Percentiles rank a stretch among this genome's conserved stretches.
Evolutionary conservation across 2,113 vertebrate genomes (phyloP).

Genomic region (Tautogolabrus adspersus): DNA sequence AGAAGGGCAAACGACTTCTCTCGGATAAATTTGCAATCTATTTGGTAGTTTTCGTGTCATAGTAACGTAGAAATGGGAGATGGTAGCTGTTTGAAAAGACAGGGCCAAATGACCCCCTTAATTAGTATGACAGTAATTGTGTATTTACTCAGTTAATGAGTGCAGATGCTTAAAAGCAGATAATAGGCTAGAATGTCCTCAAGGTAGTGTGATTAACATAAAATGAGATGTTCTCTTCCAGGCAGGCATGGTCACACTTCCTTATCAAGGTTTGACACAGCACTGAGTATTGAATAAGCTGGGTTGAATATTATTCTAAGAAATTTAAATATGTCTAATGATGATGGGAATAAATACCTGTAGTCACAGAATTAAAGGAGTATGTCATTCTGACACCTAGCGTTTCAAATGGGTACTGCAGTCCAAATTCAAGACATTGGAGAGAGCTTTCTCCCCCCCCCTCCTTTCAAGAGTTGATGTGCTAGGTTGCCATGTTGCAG

Average conservation of each 20-base stretch:
- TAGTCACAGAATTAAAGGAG: not conserved
- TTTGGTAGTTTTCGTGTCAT: constrained; percentile 56
- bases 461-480: no score
- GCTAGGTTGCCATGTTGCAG: no score
- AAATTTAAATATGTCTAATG: not conserved
- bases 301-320: not conserved
- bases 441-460: no score
- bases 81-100: constrained; percentile 50
- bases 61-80: constrained; percentile 43
- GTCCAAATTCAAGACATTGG: no score
- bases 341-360: constrained; percentile 12
- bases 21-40: constrained; percentile 51
- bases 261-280: constrained; percentile 14
- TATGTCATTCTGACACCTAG: no score
- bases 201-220: constrained; percentile 64
- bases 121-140: constrained; percentile 78
- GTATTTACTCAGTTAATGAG: constrained; percentile 79
- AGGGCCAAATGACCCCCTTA: constrained; percentile 67
- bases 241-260: constrained; percentile 20
- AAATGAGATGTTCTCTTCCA: constrained; percentile 42
- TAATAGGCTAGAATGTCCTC: constrained; percentile 68
- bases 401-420: no score
- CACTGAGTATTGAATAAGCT: not conserved
- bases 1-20: constrained; percentile 71
- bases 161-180: constrained; percentile 76